phyloP scores from a whole-genome alignment of 2,113 vertebrate genomes.

The Hippocampus barbouri region DNA sequence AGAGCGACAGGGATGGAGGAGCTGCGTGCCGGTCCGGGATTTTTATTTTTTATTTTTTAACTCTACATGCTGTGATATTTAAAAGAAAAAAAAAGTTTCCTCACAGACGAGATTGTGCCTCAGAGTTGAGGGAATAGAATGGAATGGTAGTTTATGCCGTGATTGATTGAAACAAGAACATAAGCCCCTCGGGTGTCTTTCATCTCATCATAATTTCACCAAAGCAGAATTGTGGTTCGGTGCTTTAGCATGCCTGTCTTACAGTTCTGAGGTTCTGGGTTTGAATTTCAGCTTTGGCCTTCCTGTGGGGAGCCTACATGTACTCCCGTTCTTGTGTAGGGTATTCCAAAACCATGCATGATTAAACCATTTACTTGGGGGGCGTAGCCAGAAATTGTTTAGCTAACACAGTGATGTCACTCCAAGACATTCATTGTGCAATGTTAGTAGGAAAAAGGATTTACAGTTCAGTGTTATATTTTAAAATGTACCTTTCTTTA shows the following conservation, averaged over 20 bases:
- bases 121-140: constrained; percentile 16
- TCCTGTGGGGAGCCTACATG: neutral
- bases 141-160: constrained; percentile 11
- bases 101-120: constrained; percentile 4
- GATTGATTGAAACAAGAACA: neutral
- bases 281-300: neutral
- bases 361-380: too few species aligned
- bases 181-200: neutral
- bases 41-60: neutral
- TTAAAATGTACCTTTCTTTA: too few species aligned
- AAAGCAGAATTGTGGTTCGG: neutral
- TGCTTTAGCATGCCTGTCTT: neutral
- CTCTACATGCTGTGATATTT: constrained; percentile 28
- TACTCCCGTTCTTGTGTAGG: neutral
- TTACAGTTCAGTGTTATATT: too few species aligned
- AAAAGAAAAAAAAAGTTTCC: constrained; percentile 36
- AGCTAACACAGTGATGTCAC: too few species aligned
- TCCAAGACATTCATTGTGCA: too few species aligned
- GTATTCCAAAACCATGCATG: neutral
- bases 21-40: constrained; percentile 8
- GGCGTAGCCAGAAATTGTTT: too few species aligned
- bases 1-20: constrained; percentile 22
- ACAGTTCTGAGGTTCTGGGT: neutral
- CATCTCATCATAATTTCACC: neutral
- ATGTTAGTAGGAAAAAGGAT: too few species aligned